A percentile compares a stretch with the other conserved stretches of the same genome.
These are phyloP conservation scores for Beroe ovata DNA, from an alignment of 37 sponge, comb jelly and placozoan species.

Conservation along the genomic window DNA sequence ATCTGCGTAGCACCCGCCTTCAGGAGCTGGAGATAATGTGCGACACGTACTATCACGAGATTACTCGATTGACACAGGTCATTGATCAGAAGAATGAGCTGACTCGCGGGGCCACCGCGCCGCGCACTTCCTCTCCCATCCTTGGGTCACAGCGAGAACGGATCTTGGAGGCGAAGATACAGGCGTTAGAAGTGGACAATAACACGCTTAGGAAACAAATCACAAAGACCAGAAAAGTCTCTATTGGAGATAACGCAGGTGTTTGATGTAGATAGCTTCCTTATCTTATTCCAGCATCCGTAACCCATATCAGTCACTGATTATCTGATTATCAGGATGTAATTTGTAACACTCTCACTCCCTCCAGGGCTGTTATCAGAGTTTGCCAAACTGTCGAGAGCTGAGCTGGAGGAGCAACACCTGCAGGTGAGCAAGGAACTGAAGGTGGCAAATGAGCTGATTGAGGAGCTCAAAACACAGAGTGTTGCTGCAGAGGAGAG, in stretches of 20 bases:
- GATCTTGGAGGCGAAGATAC: conserved; percentile 26
- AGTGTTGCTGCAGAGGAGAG: background rate
- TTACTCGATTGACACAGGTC: background rate
- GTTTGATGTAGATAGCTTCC: too few species aligned
- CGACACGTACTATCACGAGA: conserved; percentile 59
- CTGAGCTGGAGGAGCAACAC: conserved; percentile 34
- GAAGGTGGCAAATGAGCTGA: background rate
- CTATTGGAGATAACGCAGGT: conserved; percentile 48
- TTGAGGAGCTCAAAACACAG: conserved; percentile 38
- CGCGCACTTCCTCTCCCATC: conserved; percentile 18
- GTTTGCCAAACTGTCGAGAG: conserved; percentile 6
- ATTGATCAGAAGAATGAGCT: conserved; percentile 5
- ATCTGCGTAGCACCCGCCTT: conserved; percentile 19
- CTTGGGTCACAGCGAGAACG: conserved; percentile 2
- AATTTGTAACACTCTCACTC: background rate
- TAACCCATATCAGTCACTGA: too few species aligned
- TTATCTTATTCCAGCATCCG: too few species aligned
- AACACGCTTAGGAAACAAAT: conserved; percentile 38
- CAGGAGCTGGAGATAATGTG: conserved; percentile 66
- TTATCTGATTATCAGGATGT: too few species aligned
- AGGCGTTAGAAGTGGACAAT: conserved; percentile 52
- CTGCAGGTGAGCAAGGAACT: background rate
- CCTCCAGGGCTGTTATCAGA: conserved; percentile 12
- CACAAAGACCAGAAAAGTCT: background rate
- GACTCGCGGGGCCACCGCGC: background rate